Conservation (phyloP, 2,113 vertebrate genomes). For the Promerops cafer region DNA sequence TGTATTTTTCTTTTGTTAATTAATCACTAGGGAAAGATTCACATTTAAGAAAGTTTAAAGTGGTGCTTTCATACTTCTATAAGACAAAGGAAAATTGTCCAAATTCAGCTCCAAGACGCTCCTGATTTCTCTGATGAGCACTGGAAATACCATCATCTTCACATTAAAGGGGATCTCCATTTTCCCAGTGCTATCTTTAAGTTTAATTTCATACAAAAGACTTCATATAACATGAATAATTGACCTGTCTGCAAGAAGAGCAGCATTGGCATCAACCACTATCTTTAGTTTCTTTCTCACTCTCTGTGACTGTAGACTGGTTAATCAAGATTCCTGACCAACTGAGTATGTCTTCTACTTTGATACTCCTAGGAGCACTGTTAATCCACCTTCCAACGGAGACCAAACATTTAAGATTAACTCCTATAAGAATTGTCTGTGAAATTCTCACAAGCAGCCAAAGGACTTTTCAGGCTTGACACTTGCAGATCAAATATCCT, state of each 20-base stretch:
- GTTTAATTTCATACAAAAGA: neutral
- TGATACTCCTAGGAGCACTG: neutral
- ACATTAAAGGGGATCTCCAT: neutral
- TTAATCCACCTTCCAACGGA: slow-evolving; percentile 16
- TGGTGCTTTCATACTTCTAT: neutral
- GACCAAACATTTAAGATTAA: neutral
- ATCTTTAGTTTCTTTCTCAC: slow-evolving; percentile 4
- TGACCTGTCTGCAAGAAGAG: neutral
- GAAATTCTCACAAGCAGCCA: slow-evolving; percentile 32
- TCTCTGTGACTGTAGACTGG: neutral
- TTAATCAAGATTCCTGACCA: neutral
- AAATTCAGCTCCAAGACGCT: neutral
- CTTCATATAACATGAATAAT: neutral
- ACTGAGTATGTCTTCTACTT: neutral
- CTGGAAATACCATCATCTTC: neutral
- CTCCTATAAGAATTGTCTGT: neutral
- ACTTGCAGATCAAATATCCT: slow-evolving; percentile 42
- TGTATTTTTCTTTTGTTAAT: neutral
- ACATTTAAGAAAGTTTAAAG: neutral
- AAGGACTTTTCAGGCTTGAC: slow-evolving; percentile 28
- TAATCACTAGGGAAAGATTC: neutral
- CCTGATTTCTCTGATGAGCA: neutral
- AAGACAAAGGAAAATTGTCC: neutral
- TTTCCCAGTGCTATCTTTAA: neutral
- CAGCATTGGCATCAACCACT: neutral